Conservation (phyloP, 1,140 invertebrate species). For the Nymphalis io region DNA sequence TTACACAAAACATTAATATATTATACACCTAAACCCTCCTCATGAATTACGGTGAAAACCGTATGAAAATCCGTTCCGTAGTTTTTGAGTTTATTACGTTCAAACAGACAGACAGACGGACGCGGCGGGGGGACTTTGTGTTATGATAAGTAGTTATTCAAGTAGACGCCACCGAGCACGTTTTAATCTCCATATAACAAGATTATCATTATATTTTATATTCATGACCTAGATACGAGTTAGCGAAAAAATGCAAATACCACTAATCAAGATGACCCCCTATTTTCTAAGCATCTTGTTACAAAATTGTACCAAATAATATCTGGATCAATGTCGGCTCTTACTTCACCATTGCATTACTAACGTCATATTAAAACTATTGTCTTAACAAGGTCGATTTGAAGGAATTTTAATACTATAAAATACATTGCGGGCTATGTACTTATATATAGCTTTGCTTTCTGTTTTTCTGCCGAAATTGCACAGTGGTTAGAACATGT, state of each 20-base stretch:
- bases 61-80: too few species aligned
- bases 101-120: too few species aligned
- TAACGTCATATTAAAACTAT: conserved; percentile 27
- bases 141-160: too few species aligned
- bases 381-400: conserved; percentile 14
- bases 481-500: too few species aligned
- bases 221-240: not conserved
- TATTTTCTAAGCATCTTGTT: not conserved
- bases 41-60: too few species aligned
- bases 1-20: too few species aligned
- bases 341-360: conserved; percentile 16
- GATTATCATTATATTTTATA: not conserved
- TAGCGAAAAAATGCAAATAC: not conserved
- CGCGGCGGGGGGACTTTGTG: too few species aligned
- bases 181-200: too few species aligned
- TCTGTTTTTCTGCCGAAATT: not conserved
- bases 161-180: too few species aligned
- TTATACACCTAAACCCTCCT: too few species aligned
- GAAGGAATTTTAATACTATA: conserved; percentile 2
- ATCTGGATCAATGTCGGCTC: conserved; percentile 31
- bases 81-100: too few species aligned
- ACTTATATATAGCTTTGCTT: not conserved
- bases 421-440: conserved; percentile 14
- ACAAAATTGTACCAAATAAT: conserved; percentile 19
- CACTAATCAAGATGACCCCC: conserved; percentile 17